phyloP scores from a whole-genome alignment of 2,113 vertebrate genomes.

The Crotalus tigris region DNA sequence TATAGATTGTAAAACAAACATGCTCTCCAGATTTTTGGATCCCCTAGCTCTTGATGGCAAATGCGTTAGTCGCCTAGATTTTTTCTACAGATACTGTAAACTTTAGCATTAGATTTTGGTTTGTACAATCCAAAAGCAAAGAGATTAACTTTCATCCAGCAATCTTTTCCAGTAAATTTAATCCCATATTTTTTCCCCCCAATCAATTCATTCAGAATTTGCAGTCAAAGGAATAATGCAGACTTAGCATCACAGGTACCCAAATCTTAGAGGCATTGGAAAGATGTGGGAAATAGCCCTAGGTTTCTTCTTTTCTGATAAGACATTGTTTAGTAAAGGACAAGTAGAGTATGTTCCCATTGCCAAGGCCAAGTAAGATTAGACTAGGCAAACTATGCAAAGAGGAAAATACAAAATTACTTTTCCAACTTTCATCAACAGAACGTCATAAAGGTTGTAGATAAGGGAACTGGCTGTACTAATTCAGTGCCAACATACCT shows the following conservation, averaged over 20 bases:
- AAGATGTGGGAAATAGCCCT: background rate
- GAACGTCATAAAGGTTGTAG: background rate
- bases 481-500: background rate
- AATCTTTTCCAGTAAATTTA: background rate
- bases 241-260: background rate
- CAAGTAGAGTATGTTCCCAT: conserved; percentile 1
- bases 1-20: background rate
- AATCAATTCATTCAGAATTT: background rate
- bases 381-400: conserved; percentile 10
- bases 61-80: background rate
- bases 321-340: background rate
- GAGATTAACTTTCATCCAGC: background rate
- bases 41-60: background rate
- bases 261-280: background rate
- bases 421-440: background rate
- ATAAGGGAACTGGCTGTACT: background rate
- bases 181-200: background rate
- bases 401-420: background rate
- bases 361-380: background rate
- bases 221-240: background rate
- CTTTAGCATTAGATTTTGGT: background rate
- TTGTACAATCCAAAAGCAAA: background rate
- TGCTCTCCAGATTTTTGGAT: background rate
- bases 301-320: background rate
- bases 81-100: background rate